Evolutionary conservation across 2,113 vertebrate genomes (phyloP).

Genomic region (Hypomesus transpacificus): DNA sequence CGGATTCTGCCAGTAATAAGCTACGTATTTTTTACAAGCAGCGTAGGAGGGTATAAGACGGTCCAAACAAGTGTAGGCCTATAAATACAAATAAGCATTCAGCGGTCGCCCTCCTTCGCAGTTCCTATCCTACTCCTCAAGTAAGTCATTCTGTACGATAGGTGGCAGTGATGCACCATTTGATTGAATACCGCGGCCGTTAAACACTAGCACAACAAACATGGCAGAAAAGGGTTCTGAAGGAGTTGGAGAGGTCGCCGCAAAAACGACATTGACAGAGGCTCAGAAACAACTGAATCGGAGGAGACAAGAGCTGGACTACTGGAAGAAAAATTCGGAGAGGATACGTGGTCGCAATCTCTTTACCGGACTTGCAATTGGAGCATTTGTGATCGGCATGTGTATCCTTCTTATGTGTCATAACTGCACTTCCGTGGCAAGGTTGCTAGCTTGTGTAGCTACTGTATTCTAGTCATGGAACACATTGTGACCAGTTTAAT

Average conservation of each 20-base stretch:
- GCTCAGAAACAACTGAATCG: conserved; percentile 62
- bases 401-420: conserved; percentile 76
- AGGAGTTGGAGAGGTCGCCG: neutral
- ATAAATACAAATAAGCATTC: no score
- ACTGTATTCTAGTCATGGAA: no score
- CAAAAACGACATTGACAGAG: conserved; percentile 30
- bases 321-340: conserved; percentile 63
- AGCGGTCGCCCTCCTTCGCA: no score
- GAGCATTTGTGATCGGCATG: conserved; percentile 73
- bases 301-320: conserved; percentile 60
- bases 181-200: neutral
- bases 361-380: conserved; percentile 74
- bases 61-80: no score
- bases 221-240: neutral
- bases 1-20: no score
- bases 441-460: no score
- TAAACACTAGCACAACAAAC: neutral
- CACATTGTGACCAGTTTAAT: no score
- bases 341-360: conserved; percentile 70
- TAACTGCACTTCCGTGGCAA: no score
- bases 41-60: no score
- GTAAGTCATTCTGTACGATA: neutral
- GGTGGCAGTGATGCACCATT: neutral
- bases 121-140: no score
- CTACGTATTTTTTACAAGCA: no score